Percentiles rank a stretch among this genome's conserved stretches.
Conservation (phyloP, 2,113 vertebrate genomes). For the Pagrus major region DNA sequence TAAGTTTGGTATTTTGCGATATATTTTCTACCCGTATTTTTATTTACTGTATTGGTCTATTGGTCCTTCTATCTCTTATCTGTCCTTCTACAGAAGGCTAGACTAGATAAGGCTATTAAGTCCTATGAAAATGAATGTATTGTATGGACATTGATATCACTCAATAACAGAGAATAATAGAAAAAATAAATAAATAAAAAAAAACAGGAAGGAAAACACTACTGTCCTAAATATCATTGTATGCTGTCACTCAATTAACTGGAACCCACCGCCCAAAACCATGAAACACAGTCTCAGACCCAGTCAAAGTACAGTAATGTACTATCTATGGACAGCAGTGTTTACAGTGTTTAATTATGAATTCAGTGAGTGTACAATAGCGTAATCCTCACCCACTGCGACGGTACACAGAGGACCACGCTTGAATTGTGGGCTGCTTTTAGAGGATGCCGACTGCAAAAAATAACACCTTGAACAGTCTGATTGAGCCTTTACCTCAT, state of each 20-base stretch:
- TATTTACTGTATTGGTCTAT: too few relatives aligned
- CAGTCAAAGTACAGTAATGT: not conserved
- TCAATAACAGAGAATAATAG: too few relatives aligned
- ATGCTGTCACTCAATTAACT: not conserved
- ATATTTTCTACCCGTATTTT: too few relatives aligned
- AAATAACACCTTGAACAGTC: slow-evolving; percentile 22
- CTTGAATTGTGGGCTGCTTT: slow-evolving; percentile 15
- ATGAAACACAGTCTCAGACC: not conserved
- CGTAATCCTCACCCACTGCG: not conserved
- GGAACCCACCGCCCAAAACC: not conserved
- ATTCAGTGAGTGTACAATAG: not conserved
- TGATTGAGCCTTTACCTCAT: slow-evolving; percentile 25
- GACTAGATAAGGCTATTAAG: too few relatives aligned
- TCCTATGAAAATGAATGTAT: too few relatives aligned
- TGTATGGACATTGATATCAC: too few relatives aligned
- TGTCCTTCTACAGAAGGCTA: too few relatives aligned
- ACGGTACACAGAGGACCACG: not conserved
- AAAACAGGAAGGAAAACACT: slow-evolving; percentile 1
- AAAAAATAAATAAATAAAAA: too few relatives aligned
- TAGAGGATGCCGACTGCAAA: slow-evolving; percentile 21
- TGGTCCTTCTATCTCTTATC: too few relatives aligned
- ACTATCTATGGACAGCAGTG: not conserved
- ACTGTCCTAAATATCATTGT: slow-evolving; percentile 4
- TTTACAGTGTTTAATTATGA: slow-evolving; percentile 3
- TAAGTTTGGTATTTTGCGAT: too few relatives aligned